Conservation (phyloP, 2,888 invertebrate species). For the Drosophila fungiperda region DNA sequence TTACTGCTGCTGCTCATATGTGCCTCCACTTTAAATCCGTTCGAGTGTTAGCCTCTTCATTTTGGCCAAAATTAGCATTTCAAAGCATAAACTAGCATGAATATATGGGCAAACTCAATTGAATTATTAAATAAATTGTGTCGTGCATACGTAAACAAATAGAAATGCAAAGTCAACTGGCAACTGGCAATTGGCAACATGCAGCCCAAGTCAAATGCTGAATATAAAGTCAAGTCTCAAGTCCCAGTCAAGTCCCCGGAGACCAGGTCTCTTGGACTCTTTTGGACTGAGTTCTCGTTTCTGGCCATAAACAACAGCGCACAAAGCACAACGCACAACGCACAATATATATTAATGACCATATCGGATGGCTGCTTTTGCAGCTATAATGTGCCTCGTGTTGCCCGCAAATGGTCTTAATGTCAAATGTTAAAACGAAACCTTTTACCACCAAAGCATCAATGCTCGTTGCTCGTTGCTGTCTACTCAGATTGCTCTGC, state of each 20-base stretch:
- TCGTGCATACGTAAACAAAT: slow-evolving; percentile 21
- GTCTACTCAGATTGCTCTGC: slow-evolving; percentile 64
- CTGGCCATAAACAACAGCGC: slow-evolving; percentile 47
- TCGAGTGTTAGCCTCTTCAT: slow-evolving; percentile 6
- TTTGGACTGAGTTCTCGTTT: slow-evolving; percentile 8
- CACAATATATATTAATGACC: slow-evolving; percentile 76
- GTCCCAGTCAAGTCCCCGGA: slow-evolving; percentile 32
- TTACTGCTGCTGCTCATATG: not conserved
- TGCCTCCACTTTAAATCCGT: not conserved
- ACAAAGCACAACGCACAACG: slow-evolving; percentile 25
- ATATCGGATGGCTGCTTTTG: slow-evolving; percentile 67
- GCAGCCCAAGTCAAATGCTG: not conserved
- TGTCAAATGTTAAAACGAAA: slow-evolving; percentile 76
- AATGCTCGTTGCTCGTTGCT: slow-evolving; percentile 20
- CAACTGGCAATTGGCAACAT: not conserved
- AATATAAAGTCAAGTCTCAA: slow-evolving; percentile 15
- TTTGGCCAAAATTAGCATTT: slow-evolving; percentile 47
- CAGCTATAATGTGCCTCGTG: slow-evolving; percentile 54
- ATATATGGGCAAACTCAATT: slow-evolving; percentile 58
- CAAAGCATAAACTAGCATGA: slow-evolving; percentile 51
- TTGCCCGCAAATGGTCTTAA: slow-evolving; percentile 73
- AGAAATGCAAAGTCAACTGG: slow-evolving; percentile 17
- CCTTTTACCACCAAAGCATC: slow-evolving; percentile 58
- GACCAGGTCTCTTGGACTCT: slow-evolving; percentile 18
- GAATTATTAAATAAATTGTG: slow-evolving; percentile 76